A percentile compares a stretch with the other conserved stretches of the same genome.
Conservation (phyloP, 1,140 invertebrate genomes). For the Brachionus rotundiformis region DNA sequence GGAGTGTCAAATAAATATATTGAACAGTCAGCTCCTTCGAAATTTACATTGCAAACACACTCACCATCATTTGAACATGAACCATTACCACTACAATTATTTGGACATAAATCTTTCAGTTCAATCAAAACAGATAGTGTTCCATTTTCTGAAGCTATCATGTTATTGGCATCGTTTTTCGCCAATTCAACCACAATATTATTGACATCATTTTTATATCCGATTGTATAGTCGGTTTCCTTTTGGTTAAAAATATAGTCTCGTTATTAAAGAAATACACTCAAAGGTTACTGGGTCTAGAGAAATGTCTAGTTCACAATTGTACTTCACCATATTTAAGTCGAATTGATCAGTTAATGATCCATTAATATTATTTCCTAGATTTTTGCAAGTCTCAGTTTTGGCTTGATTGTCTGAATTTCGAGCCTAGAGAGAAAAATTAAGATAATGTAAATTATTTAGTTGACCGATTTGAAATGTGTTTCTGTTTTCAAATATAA, state of each 20-base stretch:
- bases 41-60: neutral
- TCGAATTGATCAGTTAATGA: neutral
- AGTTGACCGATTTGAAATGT: too few relatives aligned
- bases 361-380: neutral
- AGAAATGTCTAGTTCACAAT: neutral
- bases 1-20: neutral
- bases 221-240: neutral
- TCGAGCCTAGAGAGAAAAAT: neutral
- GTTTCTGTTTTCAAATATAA: too few relatives aligned
- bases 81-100: constrained; percentile 3
- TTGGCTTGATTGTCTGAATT: neutral
- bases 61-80: neutral
- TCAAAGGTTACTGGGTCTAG: neutral
- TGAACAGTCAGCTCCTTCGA: neutral
- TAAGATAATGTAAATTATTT: neutral
- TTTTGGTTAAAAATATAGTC: too few relatives aligned
- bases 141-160: neutral
- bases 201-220: constrained; percentile 25
- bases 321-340: neutral
- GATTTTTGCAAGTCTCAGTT: neutral
- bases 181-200: neutral
- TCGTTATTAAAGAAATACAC: too few relatives aligned
- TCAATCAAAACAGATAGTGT: neutral
- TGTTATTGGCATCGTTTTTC: neutral
- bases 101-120: neutral